Percentiles rank a stretch among this genome's conserved stretches.
Conservation (phyloP, 2,113 vertebrate genomes). For the Paratilapia polleni region DNA sequence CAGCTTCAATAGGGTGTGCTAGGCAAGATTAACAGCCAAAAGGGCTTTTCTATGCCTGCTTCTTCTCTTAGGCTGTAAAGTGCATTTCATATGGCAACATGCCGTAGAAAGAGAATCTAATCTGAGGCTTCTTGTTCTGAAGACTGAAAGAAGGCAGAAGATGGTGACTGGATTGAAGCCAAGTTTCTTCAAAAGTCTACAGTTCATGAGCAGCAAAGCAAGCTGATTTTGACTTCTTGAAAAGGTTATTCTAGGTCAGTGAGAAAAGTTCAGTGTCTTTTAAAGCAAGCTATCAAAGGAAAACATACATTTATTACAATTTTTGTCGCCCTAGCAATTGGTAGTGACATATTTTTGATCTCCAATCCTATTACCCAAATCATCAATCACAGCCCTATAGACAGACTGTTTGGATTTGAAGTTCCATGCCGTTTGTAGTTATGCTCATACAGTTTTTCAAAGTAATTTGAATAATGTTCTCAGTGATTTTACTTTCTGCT, state of each 20-base stretch:
- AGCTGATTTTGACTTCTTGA: background rate
- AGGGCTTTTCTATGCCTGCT: background rate
- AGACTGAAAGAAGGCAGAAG: conserved; percentile 4
- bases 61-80: conserved; percentile 14
- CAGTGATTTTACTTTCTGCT: background rate
- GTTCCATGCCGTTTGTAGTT: background rate
- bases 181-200: background rate
- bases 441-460: background rate
- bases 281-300: background rate
- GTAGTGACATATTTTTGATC: no score
- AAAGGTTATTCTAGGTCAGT: background rate
- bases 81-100: conserved; percentile 30
- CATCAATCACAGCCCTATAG: no score
- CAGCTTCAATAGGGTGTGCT: conserved; percentile 21
- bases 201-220: background rate
- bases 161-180: background rate
- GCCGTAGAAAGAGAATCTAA: conserved; percentile 1
- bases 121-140: conserved; percentile 13
- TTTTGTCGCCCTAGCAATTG: no score
- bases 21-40: conserved; percentile 41
- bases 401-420: background rate
- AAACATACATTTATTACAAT: background rate
- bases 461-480: background rate
- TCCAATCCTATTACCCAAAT: no score
- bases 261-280: background rate